Conservation (phyloP, 2,797 vertebrate species). For the Eidolon dupreanum region DNA sequence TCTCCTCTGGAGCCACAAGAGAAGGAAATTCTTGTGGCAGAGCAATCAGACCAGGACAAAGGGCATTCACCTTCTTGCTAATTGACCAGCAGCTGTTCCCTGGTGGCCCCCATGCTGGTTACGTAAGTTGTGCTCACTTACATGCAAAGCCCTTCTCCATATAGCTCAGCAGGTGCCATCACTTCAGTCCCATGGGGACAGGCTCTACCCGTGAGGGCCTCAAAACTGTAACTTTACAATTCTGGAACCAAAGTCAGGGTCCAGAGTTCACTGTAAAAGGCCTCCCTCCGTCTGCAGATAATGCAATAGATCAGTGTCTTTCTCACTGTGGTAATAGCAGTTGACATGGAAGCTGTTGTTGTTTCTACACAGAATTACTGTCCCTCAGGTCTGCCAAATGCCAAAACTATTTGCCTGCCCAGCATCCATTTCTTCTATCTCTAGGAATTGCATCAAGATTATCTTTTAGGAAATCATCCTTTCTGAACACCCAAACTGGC, state of each 20-base stretch:
- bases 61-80: neutral
- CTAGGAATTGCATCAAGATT: neutral
- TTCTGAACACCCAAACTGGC: neutral
- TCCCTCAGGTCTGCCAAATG: slow-evolving; percentile 55
- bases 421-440: neutral
- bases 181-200: neutral
- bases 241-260: neutral
- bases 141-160: neutral
- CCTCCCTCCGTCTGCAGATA: neutral
- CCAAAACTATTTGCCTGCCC: slow-evolving; percentile 54
- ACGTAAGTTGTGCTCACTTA: neutral
- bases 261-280: slow-evolving; percentile 3
- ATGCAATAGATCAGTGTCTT: slow-evolving; percentile 35
- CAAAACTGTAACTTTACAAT: neutral
- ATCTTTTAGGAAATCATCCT: neutral
- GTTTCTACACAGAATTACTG: slow-evolving; percentile 34
- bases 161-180: neutral
- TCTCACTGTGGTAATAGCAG: slow-evolving; percentile 54
- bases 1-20: neutral
- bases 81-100: slow-evolving; percentile 37
- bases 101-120: neutral
- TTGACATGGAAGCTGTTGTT: slow-evolving; percentile 72
- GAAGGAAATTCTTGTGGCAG: neutral
- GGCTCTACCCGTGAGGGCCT: neutral
- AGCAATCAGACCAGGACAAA: neutral